Evolutionary conservation across 2,113 vertebrate genomes (phyloP).

Genomic region (Kryptolebias marmoratus): DNA sequence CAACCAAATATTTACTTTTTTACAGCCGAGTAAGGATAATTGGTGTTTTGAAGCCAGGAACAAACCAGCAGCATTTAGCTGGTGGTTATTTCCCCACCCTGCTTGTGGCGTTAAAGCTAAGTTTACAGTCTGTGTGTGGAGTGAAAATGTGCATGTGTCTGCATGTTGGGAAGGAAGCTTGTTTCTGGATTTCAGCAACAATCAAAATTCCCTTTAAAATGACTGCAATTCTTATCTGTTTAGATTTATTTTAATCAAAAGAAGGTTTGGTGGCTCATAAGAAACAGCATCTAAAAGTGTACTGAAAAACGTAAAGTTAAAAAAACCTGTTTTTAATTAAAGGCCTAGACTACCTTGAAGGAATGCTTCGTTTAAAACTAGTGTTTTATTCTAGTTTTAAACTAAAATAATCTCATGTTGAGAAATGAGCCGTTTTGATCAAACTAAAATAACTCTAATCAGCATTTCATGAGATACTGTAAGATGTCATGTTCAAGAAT

Average conservation of each 20-base stretch:
- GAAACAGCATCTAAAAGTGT: not conserved
- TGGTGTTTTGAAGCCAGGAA: constrained; percentile 17
- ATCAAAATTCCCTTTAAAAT: constrained; percentile 3
- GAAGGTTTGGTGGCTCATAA: no score
- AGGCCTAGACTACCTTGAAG: no score
- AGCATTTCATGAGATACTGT: no score
- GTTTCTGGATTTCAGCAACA: constrained; percentile 3
- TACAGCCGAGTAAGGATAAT: constrained; percentile 10
- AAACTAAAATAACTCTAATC: no score
- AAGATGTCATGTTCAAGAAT: no score
- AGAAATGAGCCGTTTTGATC: no score
- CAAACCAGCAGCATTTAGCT: constrained; percentile 22
- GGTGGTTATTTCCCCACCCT: constrained; percentile 37
- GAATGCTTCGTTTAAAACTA: no score
- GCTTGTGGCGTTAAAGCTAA: not conserved
- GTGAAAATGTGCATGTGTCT: constrained; percentile 15
- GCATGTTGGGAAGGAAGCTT: constrained; percentile 9
- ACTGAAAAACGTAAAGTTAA: not conserved
- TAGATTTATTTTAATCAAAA: not conserved
- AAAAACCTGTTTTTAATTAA: constrained; percentile 23
- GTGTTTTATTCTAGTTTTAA: no score
- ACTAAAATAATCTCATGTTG: no score
- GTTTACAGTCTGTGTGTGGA: constrained; percentile 12
- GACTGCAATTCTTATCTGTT: not conserved
- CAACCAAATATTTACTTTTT: not conserved